Base-by-base conservation (phyloP, 2,113 vertebrate species). In the Phyllostomus hastatus region DNA sequence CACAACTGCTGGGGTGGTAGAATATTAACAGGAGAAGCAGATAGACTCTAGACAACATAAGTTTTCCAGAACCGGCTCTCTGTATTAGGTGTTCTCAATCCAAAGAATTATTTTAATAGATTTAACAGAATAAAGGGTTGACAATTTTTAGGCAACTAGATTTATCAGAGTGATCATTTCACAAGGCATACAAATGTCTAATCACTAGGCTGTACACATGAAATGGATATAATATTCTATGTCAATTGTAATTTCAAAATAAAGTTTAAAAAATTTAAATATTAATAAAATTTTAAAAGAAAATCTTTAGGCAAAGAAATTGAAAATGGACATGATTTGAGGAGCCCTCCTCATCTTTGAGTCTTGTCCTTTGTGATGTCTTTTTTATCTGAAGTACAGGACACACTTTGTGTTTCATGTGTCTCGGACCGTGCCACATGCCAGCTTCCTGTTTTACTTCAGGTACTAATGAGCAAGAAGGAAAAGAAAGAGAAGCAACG, bases 31-130 rank as follows among this genome's bases (percentile, higher is more conserved):
- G 17, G 88, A 98, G 91, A 43, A 83, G 92, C 80, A 95, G 80
- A 82, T 86, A 90, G 61, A 38, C 91, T 98, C 92, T 95, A 96
- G 94, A 94, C 0, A 33, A 48, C 31, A 33, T 31, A 91, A 64
- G 72, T 97, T 98, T 98, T 97, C 92, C 79, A 96, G 96, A 98
- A 98, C 57, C 35, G 48, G 82, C 89, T 92, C 35, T 90, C 78
- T 97, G 83, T 78, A 78, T 85, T 89, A 96, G 97, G 96, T 1
- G 0, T 95, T 96, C 95, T 98, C 88, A 94, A 20, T 76, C 52
- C 0, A 0, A 95, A 95, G 33, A 95, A 94, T 94, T 43, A 82
- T 92, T 95, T 86, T 96, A 80, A 57, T 86, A 90, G 75, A 95
- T 95, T 64, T 94, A n/a, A 41, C 80, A 82, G 70, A 94, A 96